Base-by-base conservation (phyloP, 2,888 invertebrate species). In the Oegoconia quadripuncta region DNA sequence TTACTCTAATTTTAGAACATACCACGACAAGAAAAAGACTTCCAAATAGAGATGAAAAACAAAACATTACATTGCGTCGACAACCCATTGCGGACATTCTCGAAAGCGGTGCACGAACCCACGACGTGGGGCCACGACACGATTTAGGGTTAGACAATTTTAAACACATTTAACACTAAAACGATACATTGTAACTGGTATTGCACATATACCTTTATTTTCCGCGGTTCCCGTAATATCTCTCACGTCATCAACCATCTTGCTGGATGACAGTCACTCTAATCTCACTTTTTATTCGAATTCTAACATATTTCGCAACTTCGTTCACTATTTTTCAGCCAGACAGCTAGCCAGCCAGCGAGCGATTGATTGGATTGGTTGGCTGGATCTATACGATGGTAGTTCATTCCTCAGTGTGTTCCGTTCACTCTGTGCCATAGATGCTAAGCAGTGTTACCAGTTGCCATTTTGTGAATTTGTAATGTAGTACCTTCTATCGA, bases 231-330 rank as follows among this genome's bases (percentile, higher is more conserved):
- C 87, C 66, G 72, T 73, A 76, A 81, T 74, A 77, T 86, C 77
- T 79, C 74, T 81, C 83, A 82, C 86, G 80, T 87, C 87, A 84
- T 86, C 87, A 81, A 83, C 87, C 87, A 87, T 87, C 76, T 87
- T 87, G 87, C 83, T 78, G 68, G 78, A 79, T 84, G 83, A 86
- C 84, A 84, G 78, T 79, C 80, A 82, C 81, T 78, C 82, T 78
- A 73, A 70, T 30, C 33, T 70, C 86, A 86, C 83, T 86, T 84
- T 79, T 84, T 86, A 84, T 78, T 83, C 81, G 78, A 8, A n/a
- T n/a, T n/a, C n/a, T n/a, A 83, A 82, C 84, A 86, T 86, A 82
- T 86, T 82, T 84, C 79, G 80, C 83, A 8, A 33, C 75, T 84
- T 82, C 79, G 75, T 84, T 83, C 86, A 87, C 83, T 84, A 86